Conservation (phyloP, 1,140 invertebrate genomes). For the Heliconius congener region DNA sequence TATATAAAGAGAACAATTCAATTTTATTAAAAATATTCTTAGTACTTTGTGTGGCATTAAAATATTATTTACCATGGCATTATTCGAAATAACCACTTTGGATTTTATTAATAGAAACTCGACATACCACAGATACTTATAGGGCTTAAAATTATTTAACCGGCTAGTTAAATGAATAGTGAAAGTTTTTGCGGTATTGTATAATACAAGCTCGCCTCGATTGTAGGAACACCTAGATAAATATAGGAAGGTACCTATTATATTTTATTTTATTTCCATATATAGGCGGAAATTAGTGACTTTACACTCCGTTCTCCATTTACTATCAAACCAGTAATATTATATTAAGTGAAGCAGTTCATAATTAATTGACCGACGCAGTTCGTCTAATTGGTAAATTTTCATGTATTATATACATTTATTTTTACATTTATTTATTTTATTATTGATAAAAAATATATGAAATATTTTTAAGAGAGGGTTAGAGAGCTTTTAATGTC, state of each 20-base stretch:
- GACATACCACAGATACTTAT: not conserved
- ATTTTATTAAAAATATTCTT: not conserved
- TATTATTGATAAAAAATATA: no score
- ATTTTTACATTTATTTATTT: no score
- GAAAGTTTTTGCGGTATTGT: conserved; percentile 63
- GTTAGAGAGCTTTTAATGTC: no score
- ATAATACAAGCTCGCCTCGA: conserved; percentile 59
- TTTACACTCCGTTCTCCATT: no score
- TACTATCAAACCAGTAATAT: no score
- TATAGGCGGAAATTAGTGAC: no score
- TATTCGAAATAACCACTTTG: not conserved
- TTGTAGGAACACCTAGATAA: not conserved
- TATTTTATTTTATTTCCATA: not conserved
- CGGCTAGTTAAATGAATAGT: conserved; percentile 43
- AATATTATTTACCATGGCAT: not conserved
- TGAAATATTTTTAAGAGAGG: no score
- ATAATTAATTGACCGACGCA: no score
- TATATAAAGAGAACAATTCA: not conserved
- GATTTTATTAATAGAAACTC: not conserved
- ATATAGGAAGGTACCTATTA: not conserved
- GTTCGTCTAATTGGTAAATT: no score
- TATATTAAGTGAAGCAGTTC: no score
- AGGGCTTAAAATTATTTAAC: not conserved
- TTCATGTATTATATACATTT: no score
- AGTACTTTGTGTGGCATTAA: not conserved